These are phyloP conservation scores for Acanthornis magna DNA, from an alignment of 2,797 vertebrate species.

Conservation along the genomic window DNA sequence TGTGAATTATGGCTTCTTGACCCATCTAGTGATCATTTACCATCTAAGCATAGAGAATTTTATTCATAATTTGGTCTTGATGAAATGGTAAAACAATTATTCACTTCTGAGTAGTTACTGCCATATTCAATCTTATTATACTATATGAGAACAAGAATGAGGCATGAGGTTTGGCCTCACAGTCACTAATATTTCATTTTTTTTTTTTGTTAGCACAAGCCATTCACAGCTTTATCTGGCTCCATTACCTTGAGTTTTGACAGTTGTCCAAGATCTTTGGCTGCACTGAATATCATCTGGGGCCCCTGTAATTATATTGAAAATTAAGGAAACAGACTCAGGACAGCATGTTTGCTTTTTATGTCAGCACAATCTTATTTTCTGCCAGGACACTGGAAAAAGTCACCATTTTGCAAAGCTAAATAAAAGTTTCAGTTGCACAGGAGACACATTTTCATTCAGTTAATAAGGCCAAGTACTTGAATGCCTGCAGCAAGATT, in stretches of 20 bases:
- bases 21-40: not conserved
- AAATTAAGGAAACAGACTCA: conserved; percentile 8
- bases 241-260: conserved; percentile 95
- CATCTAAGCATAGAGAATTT: not conserved
- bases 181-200: not conserved
- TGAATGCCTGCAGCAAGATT: not conserved
- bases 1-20: not conserved
- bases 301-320: conserved; percentile 81
- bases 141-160: not conserved
- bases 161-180: not conserved
- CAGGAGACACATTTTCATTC: not conserved
- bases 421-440: conserved; percentile 24
- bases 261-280: conserved; percentile 96
- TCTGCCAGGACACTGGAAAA: not conserved
- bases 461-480: not conserved
- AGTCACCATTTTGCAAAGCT: not conserved
- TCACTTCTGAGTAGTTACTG: not conserved
- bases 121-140: not conserved
- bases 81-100: not conserved
- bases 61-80: not conserved
- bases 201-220: not conserved
- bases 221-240: not conserved
- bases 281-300: conserved; percentile 97
- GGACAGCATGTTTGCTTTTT: not conserved
- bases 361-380: not conserved